Evolutionary conservation across 1,140 invertebrate species (phyloP).

Genomic region (Zaprionus camerounensis): DNA sequence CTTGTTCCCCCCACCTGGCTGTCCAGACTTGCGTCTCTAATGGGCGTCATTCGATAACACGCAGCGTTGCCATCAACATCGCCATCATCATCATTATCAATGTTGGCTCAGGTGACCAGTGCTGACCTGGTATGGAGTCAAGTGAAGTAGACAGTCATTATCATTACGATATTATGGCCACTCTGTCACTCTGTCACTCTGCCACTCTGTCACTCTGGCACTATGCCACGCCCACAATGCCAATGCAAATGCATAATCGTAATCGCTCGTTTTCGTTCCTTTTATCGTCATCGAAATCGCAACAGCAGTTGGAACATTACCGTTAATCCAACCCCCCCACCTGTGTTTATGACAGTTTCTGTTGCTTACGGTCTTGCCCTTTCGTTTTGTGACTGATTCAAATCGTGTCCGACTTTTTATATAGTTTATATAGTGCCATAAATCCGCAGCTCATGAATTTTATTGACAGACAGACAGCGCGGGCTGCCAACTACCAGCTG

Average conservation of each 20-base stretch:
- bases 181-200: not conserved
- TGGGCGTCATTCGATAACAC: constrained; percentile 9
- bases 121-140: constrained; percentile 1
- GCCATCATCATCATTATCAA: constrained; percentile 23
- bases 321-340: not conserved
- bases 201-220: not conserved
- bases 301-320: not conserved
- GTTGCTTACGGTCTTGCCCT: not conserved
- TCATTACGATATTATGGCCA: not conserved
- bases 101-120: not conserved
- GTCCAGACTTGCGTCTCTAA: not conserved
- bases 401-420: constrained; percentile 15
- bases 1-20: not conserved
- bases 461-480: constrained; percentile 32
- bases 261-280: constrained; percentile 29
- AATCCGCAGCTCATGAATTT: constrained; percentile 43
- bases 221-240: not conserved
- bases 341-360: not conserved
- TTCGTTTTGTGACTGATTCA: constrained; percentile 3
- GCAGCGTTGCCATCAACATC: constrained; percentile 29
- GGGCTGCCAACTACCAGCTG: not conserved
- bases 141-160: constrained; percentile 2
- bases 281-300: constrained; percentile 21
- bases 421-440: constrained; percentile 18
- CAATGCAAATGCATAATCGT: constrained; percentile 44